Evolutionary conservation across 2,113 vertebrate genomes (phyloP), one percentile per base, ranked within the genome.

Genomic region (Vireo altiloquus): DNA sequence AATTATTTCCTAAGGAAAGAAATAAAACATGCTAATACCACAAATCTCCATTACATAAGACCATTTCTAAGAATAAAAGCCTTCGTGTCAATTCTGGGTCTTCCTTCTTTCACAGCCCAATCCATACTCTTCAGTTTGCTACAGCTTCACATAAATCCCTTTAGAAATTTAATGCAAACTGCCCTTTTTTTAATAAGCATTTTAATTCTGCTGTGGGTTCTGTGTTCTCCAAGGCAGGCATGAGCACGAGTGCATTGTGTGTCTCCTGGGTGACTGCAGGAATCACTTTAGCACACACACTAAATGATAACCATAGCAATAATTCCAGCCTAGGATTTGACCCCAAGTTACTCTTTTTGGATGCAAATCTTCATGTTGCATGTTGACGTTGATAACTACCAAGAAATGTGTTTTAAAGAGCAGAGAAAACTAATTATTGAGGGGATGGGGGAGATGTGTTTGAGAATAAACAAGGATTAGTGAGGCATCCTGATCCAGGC

Each of bases 1-100:
- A 80, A 88, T 90, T 95, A 92, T 88, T 85, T 96, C 82, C 92
- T 12, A 4, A 64, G 61, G 74, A 94, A 91, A 95, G 49, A 61
- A 56, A 49, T 66, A 74, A 13, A 12, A 11, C 4, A 40, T 14
- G 37, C 23, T 76, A 85, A 85, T 85, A 80, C 44, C 84, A 80
- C 63, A 74, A 79, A 70, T 74, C 89, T 80, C 4, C 2, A 94
- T 80, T 84, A 65, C 69, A 25, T 64, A 83, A 78, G 61, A 74
- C 17, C 3, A 14, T 59, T 92, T 76, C 75, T 79, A 92, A 91
- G 84, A 83, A 63, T 53, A 85, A 72, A 92, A 92, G 19, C 75
- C 47, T 78, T 78, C 31, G 23, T 37, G 35, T 65, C 77, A 79
- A 2, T 82, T 66, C 47, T 33, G 70, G 74, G 37, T 47, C 85